These are phyloP conservation scores for Eciton burchellii DNA, from an alignment of 1,140 invertebrate species.

Conservation along the genomic window DNA sequence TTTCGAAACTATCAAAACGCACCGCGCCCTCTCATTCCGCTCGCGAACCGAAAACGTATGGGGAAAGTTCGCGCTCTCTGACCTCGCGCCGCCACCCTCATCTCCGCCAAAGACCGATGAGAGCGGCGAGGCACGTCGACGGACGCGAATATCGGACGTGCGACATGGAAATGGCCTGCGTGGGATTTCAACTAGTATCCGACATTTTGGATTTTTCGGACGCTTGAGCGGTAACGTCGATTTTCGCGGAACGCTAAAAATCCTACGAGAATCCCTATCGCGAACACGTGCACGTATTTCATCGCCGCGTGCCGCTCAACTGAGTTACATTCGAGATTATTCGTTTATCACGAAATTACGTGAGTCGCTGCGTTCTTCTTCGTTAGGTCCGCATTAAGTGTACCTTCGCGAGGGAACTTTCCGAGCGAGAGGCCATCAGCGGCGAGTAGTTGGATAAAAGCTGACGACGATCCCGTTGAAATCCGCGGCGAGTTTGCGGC, in stretches of 20 bases:
- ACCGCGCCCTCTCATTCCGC: constrained; percentile 58
- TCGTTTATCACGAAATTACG: not conserved
- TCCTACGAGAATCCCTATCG: too few relatives aligned
- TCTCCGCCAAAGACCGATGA: not conserved
- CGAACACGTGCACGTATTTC: too few relatives aligned
- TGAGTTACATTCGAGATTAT: not conserved
- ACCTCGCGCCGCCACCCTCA: not conserved
- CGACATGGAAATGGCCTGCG: not conserved
- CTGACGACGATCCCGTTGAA: not conserved
- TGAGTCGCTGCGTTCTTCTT: not conserved
- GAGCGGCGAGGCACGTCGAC: not conserved
- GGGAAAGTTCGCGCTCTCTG: constrained; percentile 65
- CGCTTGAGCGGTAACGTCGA: not conserved
- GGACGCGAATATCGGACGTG: constrained; percentile 4
- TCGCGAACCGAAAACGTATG: constrained; percentile 66
- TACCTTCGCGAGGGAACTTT: not conserved
- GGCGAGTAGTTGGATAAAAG: not conserved
- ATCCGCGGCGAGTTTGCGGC: not conserved
- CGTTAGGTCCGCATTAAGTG: not conserved
- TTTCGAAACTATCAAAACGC: constrained; percentile 71
- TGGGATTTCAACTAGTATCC: not conserved
- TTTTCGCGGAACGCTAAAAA: too few relatives aligned
- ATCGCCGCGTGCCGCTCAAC: too few relatives aligned
- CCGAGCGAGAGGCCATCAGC: not conserved
- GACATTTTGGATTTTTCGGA: not conserved